A percentile compares a stretch with the other conserved stretches of the same genome.
phyloP scores from a whole-genome alignment of 2,113 vertebrate species.

The Diadophis punctatus region DNA sequence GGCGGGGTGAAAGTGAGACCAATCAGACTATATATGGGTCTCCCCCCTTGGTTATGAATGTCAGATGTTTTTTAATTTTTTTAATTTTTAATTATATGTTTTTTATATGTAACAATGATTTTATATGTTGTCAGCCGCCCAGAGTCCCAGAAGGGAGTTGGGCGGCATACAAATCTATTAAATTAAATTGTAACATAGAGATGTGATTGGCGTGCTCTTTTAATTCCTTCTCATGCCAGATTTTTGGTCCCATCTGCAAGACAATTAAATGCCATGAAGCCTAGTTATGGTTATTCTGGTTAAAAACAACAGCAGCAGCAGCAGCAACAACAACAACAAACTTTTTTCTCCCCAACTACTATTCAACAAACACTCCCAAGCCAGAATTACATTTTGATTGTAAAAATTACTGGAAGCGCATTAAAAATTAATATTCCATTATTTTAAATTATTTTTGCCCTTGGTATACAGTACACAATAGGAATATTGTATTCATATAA shows the following conservation, averaged over 20 bases:
- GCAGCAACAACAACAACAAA: constrained; percentile 18
- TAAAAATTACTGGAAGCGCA: constrained; percentile 31
- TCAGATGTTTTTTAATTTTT: too few species aligned
- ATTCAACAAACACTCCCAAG: constrained; percentile 48
- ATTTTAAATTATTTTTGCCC: background rate
- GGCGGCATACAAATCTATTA: too few species aligned
- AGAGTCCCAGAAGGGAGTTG: too few species aligned
- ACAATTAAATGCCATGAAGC: constrained; percentile 63
- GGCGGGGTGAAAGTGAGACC: too few species aligned
- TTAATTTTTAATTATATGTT: too few species aligned
- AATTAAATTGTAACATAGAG: constrained; percentile 47
- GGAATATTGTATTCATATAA: background rate
- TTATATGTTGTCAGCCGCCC: too few species aligned
- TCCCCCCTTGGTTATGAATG: too few species aligned
- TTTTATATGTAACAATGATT: too few species aligned
- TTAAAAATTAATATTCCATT: background rate
- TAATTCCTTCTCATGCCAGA: constrained; percentile 58
- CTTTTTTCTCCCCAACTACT: constrained; percentile 7
- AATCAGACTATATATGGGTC: too few species aligned
- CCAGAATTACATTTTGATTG: constrained; percentile 44
- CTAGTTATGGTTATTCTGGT: constrained; percentile 57
- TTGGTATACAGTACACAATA: background rate
- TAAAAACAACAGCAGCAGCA: constrained; percentile 18
- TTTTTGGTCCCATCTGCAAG: constrained; percentile 55
- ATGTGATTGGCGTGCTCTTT: constrained; percentile 55